These are phyloP conservation scores for Barypeithes pellucidus DNA, from an alignment of 2,888 invertebrate species.

Conservation along the genomic window DNA sequence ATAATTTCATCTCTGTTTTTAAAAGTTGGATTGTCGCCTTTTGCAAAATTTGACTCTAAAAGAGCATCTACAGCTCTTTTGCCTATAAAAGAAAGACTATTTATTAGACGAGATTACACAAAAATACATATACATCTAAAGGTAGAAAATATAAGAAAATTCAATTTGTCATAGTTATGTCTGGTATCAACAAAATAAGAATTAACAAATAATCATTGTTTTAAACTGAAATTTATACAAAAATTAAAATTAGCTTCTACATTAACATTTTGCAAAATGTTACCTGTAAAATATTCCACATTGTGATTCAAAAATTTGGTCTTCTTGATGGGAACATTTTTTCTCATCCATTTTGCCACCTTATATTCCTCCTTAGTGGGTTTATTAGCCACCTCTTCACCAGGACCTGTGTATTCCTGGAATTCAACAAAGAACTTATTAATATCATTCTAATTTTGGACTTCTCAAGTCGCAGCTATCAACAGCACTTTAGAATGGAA, in stretches of 20 bases:
- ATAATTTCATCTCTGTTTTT: slow-evolving; percentile 86
- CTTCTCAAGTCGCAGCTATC: background rate
- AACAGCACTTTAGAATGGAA: slow-evolving; percentile 1
- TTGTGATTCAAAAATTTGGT: slow-evolving; percentile 97
- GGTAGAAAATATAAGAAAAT: too few species aligned
- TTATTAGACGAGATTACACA: slow-evolving; percentile 22
- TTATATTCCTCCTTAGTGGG: slow-evolving; percentile 93
- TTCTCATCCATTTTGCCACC: slow-evolving; percentile 94
- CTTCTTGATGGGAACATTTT: slow-evolving; percentile 94
- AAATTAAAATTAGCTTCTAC: too few species aligned
- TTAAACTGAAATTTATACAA: too few species aligned
- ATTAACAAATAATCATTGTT: too few species aligned
- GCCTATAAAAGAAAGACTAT: slow-evolving; percentile 69
- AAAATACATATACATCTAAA: background rate
- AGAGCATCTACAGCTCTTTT: slow-evolving; percentile 93
- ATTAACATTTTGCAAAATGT: slow-evolving; percentile 26
- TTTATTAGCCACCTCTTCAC: slow-evolving; percentile 77
- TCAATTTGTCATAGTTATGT: too few species aligned
- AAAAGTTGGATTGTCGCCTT: slow-evolving; percentile 84
- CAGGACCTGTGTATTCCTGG: slow-evolving; percentile 71
- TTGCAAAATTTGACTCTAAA: slow-evolving; percentile 92
- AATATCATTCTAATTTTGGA: slow-evolving; percentile 46
- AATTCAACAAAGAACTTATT: slow-evolving; percentile 55
- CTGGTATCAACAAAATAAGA: too few species aligned
- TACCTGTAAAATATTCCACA: slow-evolving; percentile 97